Percentiles rank a stretch among this genome's conserved stretches.
Evolutionary conservation across 2,113 vertebrate genomes (phyloP).

Genomic region (Lota lota): DNA sequence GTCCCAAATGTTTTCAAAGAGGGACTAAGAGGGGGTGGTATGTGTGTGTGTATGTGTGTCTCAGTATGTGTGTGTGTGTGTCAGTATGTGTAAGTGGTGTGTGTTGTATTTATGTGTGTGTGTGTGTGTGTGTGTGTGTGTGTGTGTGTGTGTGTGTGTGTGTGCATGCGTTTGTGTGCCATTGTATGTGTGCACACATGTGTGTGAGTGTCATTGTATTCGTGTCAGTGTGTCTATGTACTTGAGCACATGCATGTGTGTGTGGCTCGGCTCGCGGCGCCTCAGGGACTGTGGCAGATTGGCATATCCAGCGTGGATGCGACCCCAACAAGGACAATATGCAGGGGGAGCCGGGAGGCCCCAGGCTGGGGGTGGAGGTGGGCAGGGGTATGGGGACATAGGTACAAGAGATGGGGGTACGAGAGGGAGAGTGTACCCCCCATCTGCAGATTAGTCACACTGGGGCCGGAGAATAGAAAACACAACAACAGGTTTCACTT

Average conservation of each 20-base stretch:
- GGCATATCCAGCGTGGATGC: conserved; percentile 43
- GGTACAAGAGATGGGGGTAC: too few species aligned
- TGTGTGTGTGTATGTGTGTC: conserved; percentile 1
- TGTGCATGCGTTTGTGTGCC: not conserved
- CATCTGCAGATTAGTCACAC: conserved; percentile 32
- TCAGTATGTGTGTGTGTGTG: not conserved
- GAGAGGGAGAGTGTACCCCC: not conserved
- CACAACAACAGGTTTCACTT: conserved; percentile 11
- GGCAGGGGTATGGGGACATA: too few species aligned
- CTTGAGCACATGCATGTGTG: not conserved
- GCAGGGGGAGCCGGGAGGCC: conserved; percentile 25
- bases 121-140: not conserved
- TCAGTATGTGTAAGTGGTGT: not conserved
- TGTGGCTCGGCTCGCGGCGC: conserved; percentile 25
- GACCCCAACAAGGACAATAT: conserved; percentile 48
- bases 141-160: conserved; percentile 3
- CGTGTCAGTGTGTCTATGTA: not conserved
- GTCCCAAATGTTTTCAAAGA: conserved; percentile 8
- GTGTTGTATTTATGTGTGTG: not conserved
- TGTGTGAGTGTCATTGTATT: not conserved
- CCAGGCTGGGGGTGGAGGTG: not conserved
- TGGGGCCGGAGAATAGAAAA: not conserved
- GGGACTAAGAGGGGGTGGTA: conserved; percentile 1
- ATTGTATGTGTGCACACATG: not conserved
- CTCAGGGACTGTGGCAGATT: conserved; percentile 48